Conservation (phyloP, 2,888 invertebrate genomes). For the Xestobium rufovillosum region DNA sequence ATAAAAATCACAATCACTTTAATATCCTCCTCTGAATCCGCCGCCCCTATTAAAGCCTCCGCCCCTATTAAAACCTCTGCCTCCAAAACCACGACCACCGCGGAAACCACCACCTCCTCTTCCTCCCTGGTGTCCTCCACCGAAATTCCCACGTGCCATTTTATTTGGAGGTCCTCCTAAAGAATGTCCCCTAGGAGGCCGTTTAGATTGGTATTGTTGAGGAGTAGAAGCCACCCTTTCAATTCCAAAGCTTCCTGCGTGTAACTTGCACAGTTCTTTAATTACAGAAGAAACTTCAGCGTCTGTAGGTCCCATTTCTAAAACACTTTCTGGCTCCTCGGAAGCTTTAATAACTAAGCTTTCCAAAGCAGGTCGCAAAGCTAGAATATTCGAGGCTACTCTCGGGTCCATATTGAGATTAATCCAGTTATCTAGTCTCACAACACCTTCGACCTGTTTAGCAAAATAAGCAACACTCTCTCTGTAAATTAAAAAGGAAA, state of each 20-base stretch:
- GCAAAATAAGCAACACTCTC: slow-evolving; percentile 20
- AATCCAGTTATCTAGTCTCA: slow-evolving; percentile 90
- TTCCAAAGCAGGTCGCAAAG: slow-evolving; percentile 84
- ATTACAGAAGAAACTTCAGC: slow-evolving; percentile 59
- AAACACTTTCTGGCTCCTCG: slow-evolving; percentile 67
- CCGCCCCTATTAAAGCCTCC: slow-evolving; percentile 13
- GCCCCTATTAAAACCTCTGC: slow-evolving; percentile 25
- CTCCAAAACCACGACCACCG: slow-evolving; percentile 29
- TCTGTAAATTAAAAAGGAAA: neutral
- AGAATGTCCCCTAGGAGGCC: slow-evolving; percentile 45
- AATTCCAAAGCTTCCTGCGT: slow-evolving; percentile 64
- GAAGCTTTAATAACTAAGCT: slow-evolving; percentile 73
- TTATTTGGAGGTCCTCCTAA: slow-evolving; percentile 41
- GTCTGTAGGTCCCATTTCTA: slow-evolving; percentile 56
- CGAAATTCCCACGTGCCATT: slow-evolving; percentile 30
- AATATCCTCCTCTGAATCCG: slow-evolving; percentile 11
- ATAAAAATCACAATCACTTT: too few species aligned
- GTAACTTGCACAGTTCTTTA: slow-evolving; percentile 65
- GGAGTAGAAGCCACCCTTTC: slow-evolving; percentile 47
- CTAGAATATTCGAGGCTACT: slow-evolving; percentile 73
- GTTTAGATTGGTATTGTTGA: slow-evolving; percentile 46
- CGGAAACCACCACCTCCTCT: slow-evolving; percentile 25
- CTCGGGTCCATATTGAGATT: slow-evolving; percentile 77
- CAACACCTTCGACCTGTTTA: slow-evolving; percentile 55
- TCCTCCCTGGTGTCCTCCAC: slow-evolving; percentile 27